Percentiles rank a stretch among this genome's conserved stretches.
Evolutionary conservation across 2,113 vertebrate genomes (phyloP).

Genomic region (Alethe castanea): DNA sequence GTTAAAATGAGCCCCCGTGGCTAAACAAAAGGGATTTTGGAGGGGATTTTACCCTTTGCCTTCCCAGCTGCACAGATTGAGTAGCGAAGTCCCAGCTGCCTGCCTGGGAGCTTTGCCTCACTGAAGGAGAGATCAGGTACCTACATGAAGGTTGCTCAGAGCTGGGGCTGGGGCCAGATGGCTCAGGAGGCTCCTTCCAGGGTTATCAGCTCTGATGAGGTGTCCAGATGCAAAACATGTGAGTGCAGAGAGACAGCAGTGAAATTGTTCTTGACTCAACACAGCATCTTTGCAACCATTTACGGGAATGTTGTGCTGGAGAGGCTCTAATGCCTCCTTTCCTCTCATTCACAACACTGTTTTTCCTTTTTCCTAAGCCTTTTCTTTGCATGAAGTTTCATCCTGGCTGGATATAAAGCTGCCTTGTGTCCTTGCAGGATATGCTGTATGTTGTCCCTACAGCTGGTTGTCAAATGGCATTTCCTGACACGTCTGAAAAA

Average conservation of each 20-base stretch:
- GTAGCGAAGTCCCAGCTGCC: not conserved
- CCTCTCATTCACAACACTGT: not conserved
- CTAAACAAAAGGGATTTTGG: not conserved
- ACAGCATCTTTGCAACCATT: not conserved
- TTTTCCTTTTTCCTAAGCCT: not conserved
- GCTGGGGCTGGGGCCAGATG: not conserved
- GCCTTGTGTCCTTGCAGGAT: not conserved
- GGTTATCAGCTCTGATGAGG: not conserved
- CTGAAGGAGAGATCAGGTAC: not conserved
- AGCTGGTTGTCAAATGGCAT: not conserved
- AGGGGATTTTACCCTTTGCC: not conserved
- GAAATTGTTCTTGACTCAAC: not conserved
- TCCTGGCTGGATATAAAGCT: not conserved
- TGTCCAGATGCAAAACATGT: not conserved
- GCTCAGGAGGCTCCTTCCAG: not conserved
- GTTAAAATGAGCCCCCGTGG: not conserved
- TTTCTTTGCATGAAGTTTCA: not conserved
- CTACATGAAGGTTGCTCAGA: not conserved
- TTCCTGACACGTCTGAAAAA: not conserved
- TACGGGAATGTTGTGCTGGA: not conserved
- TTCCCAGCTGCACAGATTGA: not conserved
- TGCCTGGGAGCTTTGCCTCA: not conserved
- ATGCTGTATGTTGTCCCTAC: not conserved
- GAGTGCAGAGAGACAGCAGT: not conserved
- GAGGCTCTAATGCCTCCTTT: not conserved